Evolutionary conservation across 1,140 invertebrate genomes (phyloP).

Genomic region (Mamestra configurata): DNA sequence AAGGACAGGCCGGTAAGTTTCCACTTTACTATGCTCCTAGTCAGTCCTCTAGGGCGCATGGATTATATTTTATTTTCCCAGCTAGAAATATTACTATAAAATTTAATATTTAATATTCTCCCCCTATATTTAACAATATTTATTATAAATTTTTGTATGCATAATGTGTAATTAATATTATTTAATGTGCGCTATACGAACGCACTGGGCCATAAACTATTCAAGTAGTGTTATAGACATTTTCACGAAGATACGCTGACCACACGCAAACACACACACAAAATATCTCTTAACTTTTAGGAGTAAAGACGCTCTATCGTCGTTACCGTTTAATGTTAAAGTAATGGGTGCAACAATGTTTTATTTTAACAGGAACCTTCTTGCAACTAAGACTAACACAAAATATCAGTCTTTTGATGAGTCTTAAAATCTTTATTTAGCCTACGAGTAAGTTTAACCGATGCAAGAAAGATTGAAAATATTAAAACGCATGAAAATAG

Average conservation of each 20-base stretch:
- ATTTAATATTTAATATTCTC: neutral
- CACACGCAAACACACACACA: no score
- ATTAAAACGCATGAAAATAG: no score
- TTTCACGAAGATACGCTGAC: neutral
- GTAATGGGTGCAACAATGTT: no score
- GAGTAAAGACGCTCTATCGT: no score
- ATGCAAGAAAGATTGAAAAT: no score
- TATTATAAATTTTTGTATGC: neutral
- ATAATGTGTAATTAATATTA: conserved; percentile 1
- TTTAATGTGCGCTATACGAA: conserved; percentile 19
- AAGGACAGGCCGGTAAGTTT: conserved; percentile 88
- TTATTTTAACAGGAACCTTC: no score
- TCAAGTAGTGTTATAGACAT: neutral
- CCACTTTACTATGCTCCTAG: neutral
- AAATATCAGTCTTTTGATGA: no score
- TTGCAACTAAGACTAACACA: no score
- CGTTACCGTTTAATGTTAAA: no score
- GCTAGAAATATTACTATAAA: neutral
- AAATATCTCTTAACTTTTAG: no score
- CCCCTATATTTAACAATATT: neutral
- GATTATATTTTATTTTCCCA: neutral
- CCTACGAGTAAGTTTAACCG: no score
- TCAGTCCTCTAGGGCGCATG: neutral
- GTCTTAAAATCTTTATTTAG: no score
- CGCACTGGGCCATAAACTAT: conserved; percentile 1